These are phyloP conservation scores for Plumapathes pennacea DNA, from an alignment of 92 coral and sea anemone genomes.

Conservation along the genomic window DNA sequence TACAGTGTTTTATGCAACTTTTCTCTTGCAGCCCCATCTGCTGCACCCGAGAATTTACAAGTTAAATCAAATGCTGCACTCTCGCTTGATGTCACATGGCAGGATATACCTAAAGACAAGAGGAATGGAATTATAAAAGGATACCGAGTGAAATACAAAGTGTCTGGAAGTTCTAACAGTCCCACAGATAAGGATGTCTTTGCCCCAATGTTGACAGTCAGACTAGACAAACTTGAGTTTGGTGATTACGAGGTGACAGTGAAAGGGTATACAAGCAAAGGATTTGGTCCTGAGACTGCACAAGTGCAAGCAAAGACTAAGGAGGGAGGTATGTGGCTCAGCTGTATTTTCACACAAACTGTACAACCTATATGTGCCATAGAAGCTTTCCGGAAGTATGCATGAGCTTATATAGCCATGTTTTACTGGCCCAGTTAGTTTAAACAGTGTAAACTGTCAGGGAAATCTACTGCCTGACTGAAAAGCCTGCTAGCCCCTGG, in stretches of 20 bases:
- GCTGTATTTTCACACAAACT: no score
- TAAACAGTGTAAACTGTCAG: no score
- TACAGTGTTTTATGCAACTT: background rate
- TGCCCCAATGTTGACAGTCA: background rate
- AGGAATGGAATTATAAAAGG: slow-evolving; percentile 59
- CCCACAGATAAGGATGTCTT: background rate
- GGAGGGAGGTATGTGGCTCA: slow-evolving; percentile 61
- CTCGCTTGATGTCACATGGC: slow-evolving; percentile 58
- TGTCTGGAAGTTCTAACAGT: slow-evolving; percentile 6
- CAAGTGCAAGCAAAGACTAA: slow-evolving; percentile 7
- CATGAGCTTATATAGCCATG: no score
- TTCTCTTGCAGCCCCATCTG: slow-evolving; percentile 49
- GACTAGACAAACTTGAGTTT: slow-evolving; percentile 37
- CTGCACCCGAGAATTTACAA: slow-evolving; percentile 56
- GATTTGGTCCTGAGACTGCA: slow-evolving; percentile 43
- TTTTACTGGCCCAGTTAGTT: no score
- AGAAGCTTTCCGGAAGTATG: no score
- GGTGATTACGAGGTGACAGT: slow-evolving; percentile 43
- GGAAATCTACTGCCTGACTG: no score
- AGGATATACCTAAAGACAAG: slow-evolving; percentile 47
- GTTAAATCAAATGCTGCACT: slow-evolving; percentile 40
- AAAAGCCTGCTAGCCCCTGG: no score
- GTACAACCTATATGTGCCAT: background rate
- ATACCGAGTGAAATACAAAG: slow-evolving; percentile 47
- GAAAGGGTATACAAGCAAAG: slow-evolving; percentile 57